A percentile compares a stretch with the other conserved stretches of the same genome.
phyloP scores from a whole-genome alignment of 2,797 vertebrate species.

The Tinamus major region DNA sequence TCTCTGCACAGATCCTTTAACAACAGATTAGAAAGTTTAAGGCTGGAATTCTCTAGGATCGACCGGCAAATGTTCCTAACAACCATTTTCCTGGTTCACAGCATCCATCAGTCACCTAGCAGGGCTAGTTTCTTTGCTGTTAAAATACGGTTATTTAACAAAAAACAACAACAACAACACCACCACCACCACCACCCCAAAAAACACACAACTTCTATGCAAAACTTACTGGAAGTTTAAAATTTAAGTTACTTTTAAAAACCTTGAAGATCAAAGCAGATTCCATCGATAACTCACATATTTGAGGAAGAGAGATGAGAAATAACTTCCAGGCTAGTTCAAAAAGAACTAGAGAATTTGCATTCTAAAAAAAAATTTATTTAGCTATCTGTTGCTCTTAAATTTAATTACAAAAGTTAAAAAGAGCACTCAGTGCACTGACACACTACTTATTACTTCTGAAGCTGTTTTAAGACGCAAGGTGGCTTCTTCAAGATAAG shows the following conservation, averaged over 20 bases:
- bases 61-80: not conserved
- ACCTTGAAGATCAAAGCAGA: not conserved
- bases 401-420: slow-evolving; percentile 80
- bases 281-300: not conserved
- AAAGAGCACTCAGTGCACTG: slow-evolving; percentile 76
- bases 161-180: no score
- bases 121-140: not conserved
- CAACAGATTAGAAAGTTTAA: not conserved
- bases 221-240: not conserved
- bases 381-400: slow-evolving; percentile 71
- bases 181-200: no score
- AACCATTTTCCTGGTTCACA: not conserved
- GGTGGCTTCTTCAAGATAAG: slow-evolving; percentile 65
- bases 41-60: not conserved
- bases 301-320: not conserved
- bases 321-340: not conserved
- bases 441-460: slow-evolving; percentile 73
- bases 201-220: not conserved
- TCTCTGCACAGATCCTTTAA: not conserved
- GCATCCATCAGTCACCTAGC: not conserved
- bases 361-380: slow-evolving; percentile 78
- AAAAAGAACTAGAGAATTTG: slow-evolving; percentile 33
- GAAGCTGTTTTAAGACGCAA: slow-evolving; percentile 73
- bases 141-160: no score
- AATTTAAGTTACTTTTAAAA: not conserved